A percentile compares a stretch with the other conserved stretches of the same genome.
Evolutionary conservation across 2,113 vertebrate genomes (phyloP).

Genomic region (Oreochromis niloticus): DNA sequence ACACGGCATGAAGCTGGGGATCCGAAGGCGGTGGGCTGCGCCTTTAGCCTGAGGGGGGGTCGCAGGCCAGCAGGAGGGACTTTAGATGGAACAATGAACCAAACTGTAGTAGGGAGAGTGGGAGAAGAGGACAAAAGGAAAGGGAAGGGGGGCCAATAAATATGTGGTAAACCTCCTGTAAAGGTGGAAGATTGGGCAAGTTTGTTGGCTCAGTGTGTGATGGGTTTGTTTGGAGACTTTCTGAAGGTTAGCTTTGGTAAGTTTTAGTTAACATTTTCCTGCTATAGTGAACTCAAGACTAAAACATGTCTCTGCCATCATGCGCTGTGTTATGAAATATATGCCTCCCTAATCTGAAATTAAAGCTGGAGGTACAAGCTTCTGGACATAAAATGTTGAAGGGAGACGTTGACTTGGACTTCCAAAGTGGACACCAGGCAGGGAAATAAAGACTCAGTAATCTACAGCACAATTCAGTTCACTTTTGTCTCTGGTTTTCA

Average conservation of each 20-base stretch:
- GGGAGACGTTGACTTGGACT: not conserved
- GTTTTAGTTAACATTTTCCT: not conserved
- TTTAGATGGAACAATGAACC: slow-evolving; percentile 33
- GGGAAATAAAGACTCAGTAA: not conserved
- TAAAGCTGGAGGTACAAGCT: not conserved
- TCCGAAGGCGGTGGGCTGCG: slow-evolving; percentile 38
- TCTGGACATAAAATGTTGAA: not conserved
- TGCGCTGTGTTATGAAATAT: not conserved
- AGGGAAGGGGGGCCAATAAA: slow-evolving; percentile 60
- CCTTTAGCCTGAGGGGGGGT: slow-evolving; percentile 17
- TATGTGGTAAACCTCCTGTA: slow-evolving; percentile 36
- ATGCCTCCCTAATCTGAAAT: not conserved
- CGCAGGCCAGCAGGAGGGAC: slow-evolving; percentile 23
- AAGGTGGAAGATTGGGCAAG: not conserved
- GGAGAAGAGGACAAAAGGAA: not conserved
- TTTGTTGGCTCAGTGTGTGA: not conserved
- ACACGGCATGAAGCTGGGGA: slow-evolving; percentile 23
- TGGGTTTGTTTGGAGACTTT: not conserved
- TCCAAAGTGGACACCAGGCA: not conserved
- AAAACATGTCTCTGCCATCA: not conserved
- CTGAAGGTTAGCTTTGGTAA: not conserved
- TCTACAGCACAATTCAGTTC: not conserved
- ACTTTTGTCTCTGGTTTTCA: not conserved
- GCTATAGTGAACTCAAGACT: not conserved
- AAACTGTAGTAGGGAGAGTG: slow-evolving; percentile 11